Conservation (phyloP, 2,797 vertebrate genomes). For the Momotus momota region DNA sequence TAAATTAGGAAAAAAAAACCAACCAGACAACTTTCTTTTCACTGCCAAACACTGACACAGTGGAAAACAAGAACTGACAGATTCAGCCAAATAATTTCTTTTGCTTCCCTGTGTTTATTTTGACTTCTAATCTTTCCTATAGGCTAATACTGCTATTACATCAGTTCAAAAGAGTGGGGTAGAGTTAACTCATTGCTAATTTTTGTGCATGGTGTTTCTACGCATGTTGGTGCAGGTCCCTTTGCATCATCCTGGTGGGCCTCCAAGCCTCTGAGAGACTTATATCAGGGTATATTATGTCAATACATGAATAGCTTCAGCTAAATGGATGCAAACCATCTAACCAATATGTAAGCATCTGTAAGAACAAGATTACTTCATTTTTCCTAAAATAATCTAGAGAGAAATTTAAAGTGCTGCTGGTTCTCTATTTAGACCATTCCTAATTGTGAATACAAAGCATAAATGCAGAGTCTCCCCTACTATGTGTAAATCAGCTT, state of each 20-base stretch:
- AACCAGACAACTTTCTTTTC: not conserved
- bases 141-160: not conserved
- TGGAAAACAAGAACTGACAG: not conserved
- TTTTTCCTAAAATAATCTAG: not conserved
- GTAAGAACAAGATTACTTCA: not conserved
- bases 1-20: not conserved
- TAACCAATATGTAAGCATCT: not conserved
- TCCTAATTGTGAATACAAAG: not conserved
- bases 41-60: not conserved
- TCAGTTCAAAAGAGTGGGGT: not conserved
- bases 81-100: not conserved
- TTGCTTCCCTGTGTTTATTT: not conserved
- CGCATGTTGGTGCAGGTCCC: not conserved
- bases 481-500: not conserved
- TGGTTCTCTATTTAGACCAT: not conserved
- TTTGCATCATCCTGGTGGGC: not conserved
- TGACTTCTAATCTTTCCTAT: not conserved
- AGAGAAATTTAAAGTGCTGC: not conserved
- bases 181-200: not conserved
- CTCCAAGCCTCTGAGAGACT: not conserved
- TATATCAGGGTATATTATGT: not conserved
- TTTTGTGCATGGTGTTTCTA: not conserved
- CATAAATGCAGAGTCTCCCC: not conserved
- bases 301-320: not conserved
- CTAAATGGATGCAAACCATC: not conserved